These are phyloP conservation scores for Heteractis magnifica DNA, from an alignment of 92 coral and sea anemone genomes.

Conservation along the genomic window DNA sequence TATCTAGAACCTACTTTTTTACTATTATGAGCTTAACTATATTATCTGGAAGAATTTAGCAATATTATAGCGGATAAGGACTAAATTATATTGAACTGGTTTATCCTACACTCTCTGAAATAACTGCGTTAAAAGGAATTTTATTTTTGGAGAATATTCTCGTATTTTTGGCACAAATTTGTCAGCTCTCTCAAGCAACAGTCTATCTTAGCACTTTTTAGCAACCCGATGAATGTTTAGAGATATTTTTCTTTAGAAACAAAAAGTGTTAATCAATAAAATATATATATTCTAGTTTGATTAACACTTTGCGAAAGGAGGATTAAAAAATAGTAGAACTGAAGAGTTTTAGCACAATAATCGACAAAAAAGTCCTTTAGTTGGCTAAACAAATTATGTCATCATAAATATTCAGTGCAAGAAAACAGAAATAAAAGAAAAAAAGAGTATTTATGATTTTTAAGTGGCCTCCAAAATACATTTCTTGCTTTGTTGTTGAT, in stretches of 20 bases:
- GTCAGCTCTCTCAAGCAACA: neutral
- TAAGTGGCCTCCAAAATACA: neutral
- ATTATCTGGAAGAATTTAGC: conserved; percentile 1
- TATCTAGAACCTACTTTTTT: neutral
- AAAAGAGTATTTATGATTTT: neutral
- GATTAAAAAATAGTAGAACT: neutral
- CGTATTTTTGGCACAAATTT: neutral
- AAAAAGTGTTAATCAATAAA: neutral
- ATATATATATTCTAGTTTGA: neutral
- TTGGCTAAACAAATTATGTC: neutral
- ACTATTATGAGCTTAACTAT: neutral
- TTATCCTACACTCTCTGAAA: neutral
- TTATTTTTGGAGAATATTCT: neutral
- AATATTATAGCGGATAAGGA: neutral
- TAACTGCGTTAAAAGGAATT: neutral
- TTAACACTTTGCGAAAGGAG: neutral
- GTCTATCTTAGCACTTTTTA: neutral
- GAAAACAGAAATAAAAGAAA: neutral
- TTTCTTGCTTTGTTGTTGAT: neutral
- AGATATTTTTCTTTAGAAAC: neutral
- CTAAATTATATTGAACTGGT: neutral
- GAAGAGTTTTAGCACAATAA: neutral
- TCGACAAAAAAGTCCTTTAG: neutral
- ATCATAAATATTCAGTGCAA: neutral
- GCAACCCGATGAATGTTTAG: neutral